A percentile compares a stretch with the other conserved stretches of the same genome.
Evolutionary conservation across 2,888 invertebrate species (phyloP).

Genomic region (Drosophila anomalata): DNA sequence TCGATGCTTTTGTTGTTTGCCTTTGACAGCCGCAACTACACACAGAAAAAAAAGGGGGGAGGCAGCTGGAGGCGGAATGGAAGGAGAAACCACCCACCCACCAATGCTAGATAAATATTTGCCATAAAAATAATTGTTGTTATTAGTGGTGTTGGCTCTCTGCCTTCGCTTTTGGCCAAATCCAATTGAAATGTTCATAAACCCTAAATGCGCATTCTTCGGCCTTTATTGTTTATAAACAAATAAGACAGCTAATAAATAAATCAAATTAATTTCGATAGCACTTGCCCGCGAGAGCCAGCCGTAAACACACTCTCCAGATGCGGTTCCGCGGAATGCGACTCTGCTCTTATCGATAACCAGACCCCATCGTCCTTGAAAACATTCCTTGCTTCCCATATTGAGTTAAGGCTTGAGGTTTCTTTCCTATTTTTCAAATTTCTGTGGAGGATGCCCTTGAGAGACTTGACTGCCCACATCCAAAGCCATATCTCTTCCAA

Average conservation of each 20-base stretch:
- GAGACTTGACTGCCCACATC: too few species aligned
- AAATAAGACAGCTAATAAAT: slow-evolving; percentile 77
- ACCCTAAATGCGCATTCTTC: slow-evolving; percentile 75
- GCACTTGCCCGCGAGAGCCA: slow-evolving; percentile 7
- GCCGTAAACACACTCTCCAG: not conserved
- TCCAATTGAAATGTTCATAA: slow-evolving; percentile 64
- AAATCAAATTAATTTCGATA: slow-evolving; percentile 68
- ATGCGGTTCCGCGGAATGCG: slow-evolving; percentile 4
- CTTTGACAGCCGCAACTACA: slow-evolving; percentile 43
- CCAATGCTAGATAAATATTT: slow-evolving; percentile 72
- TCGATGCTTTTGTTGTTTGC: slow-evolving; percentile 73
- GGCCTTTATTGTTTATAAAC: slow-evolving; percentile 76
- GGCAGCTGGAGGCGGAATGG: not conserved
- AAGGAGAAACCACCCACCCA: not conserved
- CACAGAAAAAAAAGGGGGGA: not conserved
- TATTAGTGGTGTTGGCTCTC: slow-evolving; percentile 40
- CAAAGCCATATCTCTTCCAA: too few species aligned
- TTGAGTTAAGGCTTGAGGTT: not conserved
- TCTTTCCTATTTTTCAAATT: not conserved
- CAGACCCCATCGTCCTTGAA: too few species aligned
- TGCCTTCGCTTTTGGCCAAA: slow-evolving; percentile 35
- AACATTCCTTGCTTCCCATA: not conserved
- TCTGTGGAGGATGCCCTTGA: too few species aligned
- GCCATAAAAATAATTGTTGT: slow-evolving; percentile 70
- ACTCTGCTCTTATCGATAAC: not conserved